phyloP scores from a whole-genome alignment of 2,888 invertebrate species.

The Electrophaes corylata region DNA sequence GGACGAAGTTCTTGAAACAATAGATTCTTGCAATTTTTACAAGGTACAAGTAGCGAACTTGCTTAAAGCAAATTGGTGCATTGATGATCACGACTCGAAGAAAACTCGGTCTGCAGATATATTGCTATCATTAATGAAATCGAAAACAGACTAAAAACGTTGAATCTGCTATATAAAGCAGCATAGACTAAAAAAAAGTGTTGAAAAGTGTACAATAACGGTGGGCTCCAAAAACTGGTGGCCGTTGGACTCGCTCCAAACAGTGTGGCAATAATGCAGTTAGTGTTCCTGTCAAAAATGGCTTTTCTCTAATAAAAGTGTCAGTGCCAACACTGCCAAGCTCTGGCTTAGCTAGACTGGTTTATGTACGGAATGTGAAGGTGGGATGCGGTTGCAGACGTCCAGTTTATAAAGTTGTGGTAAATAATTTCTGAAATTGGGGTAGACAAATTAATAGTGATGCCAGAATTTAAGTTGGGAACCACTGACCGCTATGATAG shows the following conservation, averaged over 20 bases:
- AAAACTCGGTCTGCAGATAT: not conserved
- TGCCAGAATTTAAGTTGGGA: too few relatives aligned
- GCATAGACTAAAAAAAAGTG: constrained; percentile 6
- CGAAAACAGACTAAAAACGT: not conserved
- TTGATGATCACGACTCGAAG: not conserved
- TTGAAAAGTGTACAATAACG: constrained; percentile 25
- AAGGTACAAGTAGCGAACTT: not conserved
- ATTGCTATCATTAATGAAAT: not conserved
- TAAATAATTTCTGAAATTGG: not conserved
- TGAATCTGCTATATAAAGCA: not conserved
- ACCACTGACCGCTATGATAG: too few relatives aligned
- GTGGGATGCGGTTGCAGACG: constrained; percentile 9
- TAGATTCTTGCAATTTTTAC: not conserved
- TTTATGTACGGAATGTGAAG: constrained; percentile 24
- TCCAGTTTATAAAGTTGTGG: constrained; percentile 1
- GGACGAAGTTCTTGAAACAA: constrained; percentile 2
- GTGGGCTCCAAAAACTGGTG: constrained; percentile 43
- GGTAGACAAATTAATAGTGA: too few relatives aligned
- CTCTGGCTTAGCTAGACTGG: constrained; percentile 13
- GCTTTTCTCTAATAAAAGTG: constrained; percentile 50
- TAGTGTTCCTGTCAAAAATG: constrained; percentile 59
- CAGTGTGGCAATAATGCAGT: constrained; percentile 63
- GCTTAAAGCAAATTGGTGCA: not conserved
- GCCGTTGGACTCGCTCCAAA: constrained; percentile 57
- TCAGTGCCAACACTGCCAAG: constrained; percentile 36